Evolutionary conservation across 2,888 invertebrate species (phyloP), one percentile per base, ranked within the genome.

Genomic region (Orthosia incerta): DNA sequence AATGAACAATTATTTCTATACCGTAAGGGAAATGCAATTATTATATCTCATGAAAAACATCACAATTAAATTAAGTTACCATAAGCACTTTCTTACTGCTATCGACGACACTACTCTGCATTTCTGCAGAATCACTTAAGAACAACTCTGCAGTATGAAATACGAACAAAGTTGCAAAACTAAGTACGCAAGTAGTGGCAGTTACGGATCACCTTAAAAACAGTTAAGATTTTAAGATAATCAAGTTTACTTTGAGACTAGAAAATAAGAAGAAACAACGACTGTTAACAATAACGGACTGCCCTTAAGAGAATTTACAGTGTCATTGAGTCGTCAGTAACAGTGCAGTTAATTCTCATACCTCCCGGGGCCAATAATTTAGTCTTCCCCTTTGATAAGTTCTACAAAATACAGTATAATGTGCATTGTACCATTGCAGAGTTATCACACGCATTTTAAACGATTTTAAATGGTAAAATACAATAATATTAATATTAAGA

Each of bases 291-390:
- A 72, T 53, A 48, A 61, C 57, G 7, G 76, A 84, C 78, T 84
- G 73, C 74, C 71, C 53, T 73, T 26, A 62, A 53, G 18, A 57
- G 15, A 61, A 39, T 68, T 50, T 45, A 70, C 55, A 66, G 74
- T 50, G 62, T 60, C 61, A 56, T 77, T 64, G 55, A 53, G 26
- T 18, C 50, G 31, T 56, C 57, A 76, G 71, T 55, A 63, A 74
- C 50, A 78, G 65, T 72, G 62, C 53, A 57, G 64, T 64, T 70
- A n/a, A 70, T 67, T 67, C 39, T 48, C 62, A 75, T 71, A 86
- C 89, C 86, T 93, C 91, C 90, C 91, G 92, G 91, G 93, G 92
- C 93, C 93, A 94, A 93, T 89, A 78, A 78, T 83, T 83, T 90
- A 91, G 94, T 94, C 92, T 93, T 93, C 92, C 93, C 91, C 84